Conservation (phyloP, 2,888 invertebrate genomes). For the Agrochola macilenta region DNA sequence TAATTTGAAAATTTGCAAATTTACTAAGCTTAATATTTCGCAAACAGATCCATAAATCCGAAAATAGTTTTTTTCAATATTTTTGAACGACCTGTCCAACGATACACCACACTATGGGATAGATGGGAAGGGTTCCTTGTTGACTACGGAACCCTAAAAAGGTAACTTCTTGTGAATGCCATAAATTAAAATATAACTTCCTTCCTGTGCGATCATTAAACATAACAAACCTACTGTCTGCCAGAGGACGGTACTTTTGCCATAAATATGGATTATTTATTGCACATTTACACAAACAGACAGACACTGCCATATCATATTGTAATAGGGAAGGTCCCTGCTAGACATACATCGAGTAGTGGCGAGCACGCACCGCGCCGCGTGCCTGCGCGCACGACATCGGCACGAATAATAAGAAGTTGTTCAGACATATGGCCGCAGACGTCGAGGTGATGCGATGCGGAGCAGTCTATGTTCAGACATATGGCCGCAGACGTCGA, state of each 20-base stretch:
- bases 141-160: background rate
- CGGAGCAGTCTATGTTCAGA: background rate
- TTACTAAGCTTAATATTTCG: too few relatives aligned
- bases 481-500: background rate
- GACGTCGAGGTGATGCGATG: background rate
- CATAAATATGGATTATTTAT: background rate
- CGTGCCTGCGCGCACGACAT: conserved; percentile 51
- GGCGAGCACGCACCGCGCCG: conserved; percentile 26
- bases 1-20: too few relatives aligned
- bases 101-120: too few relatives aligned
- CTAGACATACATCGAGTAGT: conserved; percentile 2
- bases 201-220: background rate
- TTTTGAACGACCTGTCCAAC: too few relatives aligned
- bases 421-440: background rate
- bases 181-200: background rate
- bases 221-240: background rate
- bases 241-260: background rate
- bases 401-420: conserved; percentile 49
- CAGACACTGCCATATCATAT: background rate
- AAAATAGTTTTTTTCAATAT: too few relatives aligned
- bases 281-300: conserved; percentile 5
- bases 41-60: too few relatives aligned
- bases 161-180: background rate
- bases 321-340: background rate
- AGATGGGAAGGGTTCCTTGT: too few relatives aligned